These are phyloP conservation scores for Aplodontia rufa DNA, from an alignment of 2,113 vertebrate species.

Conservation along the genomic window DNA sequence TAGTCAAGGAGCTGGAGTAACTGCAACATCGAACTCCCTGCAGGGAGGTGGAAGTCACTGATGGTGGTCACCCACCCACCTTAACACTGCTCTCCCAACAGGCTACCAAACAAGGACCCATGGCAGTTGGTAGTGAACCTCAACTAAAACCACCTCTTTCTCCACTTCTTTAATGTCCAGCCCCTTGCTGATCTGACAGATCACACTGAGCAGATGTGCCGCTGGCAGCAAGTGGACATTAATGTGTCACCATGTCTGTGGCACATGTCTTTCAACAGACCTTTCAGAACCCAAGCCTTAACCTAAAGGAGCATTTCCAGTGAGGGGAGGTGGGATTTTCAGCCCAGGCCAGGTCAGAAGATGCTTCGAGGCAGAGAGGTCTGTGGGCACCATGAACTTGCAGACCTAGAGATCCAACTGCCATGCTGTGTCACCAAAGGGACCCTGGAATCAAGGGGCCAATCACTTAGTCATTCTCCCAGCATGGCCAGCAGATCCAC, in stretches of 20 bases:
- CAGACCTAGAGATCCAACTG: not conserved
- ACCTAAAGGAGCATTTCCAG: conserved; percentile 12
- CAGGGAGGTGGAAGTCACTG: not conserved
- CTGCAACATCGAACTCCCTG: not conserved
- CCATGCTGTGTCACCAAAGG: not conserved
- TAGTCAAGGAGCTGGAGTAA: not conserved
- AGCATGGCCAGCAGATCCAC: conserved; percentile 29
- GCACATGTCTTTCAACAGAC: not conserved
- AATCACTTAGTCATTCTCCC: not conserved
- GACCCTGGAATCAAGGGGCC: not conserved
- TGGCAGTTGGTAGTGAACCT: not conserved
- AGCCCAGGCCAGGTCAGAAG: not conserved
- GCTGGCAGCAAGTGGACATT: conserved; percentile 43
- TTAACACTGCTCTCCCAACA: not conserved
- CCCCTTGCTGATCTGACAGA: conserved; percentile 56
- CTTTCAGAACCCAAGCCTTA: not conserved
- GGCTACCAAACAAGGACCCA: not conserved
- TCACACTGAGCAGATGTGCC: conserved; percentile 44
- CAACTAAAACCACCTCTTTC: conserved; percentile 41
- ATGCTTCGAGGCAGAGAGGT: not conserved
- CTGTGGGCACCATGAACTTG: not conserved
- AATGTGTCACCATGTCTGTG: conserved; percentile 35
- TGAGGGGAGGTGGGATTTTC: not conserved
- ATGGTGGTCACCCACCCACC: not conserved
- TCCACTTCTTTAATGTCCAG: conserved; percentile 10